Evolutionary conservation across 2,113 vertebrate genomes (phyloP), one percentile per base, ranked within the genome.

Genomic region (Centropus unirufus): DNA sequence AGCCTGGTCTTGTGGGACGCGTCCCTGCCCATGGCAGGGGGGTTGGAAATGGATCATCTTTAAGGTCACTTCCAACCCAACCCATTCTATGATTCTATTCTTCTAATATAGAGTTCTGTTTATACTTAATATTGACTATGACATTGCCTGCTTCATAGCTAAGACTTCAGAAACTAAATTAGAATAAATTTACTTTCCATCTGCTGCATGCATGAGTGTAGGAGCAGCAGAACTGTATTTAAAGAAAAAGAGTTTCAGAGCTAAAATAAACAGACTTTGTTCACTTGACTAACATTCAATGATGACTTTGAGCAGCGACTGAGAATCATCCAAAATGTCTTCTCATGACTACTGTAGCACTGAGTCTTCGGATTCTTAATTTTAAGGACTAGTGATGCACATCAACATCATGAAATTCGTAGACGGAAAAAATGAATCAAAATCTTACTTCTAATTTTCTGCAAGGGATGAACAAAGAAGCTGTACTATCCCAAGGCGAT

Each of bases 161-260:
- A 20, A 66, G 69, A 20, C 7, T 62, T 87, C 69, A 84, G 73
- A 42, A 93, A 34, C 59, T 63, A 66, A 63, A 13, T 26, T 20
- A 29, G 73, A 91, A 91, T 74, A 78, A 81, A 81, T 74, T 61
- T 69, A 5, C 30, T 89, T 94, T 89, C 74, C 73, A 92, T 94
- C 47, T 95, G 78, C 90, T 82, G 2, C 9, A 15, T 79, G 62
- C 17, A n/a, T 27, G 49, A 89, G 40, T 52, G 72, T 70, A 68
- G 67, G 82, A 94, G 70, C 24, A 55, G 62, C 32, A 16, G 20
- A 46, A 90, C 24, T 49, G 7, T 62, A 66, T 87, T 66, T 78
- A 85, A 87, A 87, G 74, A 49, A 74, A 78, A 89, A 18, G 20
- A 19, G 27, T n/a, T 66, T 81, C 9, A 23, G 40, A 77, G 30